Base-by-base conservation (phyloP, 2,888 invertebrate genomes). In the Orthosia gothica region DNA sequence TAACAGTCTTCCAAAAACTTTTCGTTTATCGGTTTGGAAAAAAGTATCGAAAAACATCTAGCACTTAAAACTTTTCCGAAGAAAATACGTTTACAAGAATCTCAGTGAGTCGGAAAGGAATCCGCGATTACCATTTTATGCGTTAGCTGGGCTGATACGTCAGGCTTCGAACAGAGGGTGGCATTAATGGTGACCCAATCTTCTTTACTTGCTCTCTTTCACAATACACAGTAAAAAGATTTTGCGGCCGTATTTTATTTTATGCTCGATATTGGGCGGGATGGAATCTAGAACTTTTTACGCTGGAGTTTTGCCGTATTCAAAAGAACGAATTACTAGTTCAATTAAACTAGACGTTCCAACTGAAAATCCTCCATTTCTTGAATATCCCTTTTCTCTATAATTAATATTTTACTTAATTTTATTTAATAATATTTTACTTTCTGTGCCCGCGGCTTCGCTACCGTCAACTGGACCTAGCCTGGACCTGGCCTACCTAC, bases 51-150 rank as follows among this genome's bases (percentile, higher is more conserved):
- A 75, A 76, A 83, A 83, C 64, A 75, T 80, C 20, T 64, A 74
- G 59, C 59, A 75, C 76, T 87, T 83, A 84, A 84, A 87, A 86
- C 76, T 80, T 81, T 76, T 80, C 74, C 67, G 57, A 74, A 76
- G 68, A 76, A 80, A 83, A 82, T 84, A 85, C 81, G 61, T 71
- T 76, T 71, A 74, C 65, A 83, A 83, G 81, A 84, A 82, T 83
- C 52, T 79, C 81, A 79, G 70, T 76, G 79, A 82, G 64, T 77
- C 70, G 75, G 84, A 81, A 83, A 85, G 74, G 86, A 85, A 87
- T 83, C 77, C 70, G 71, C 76, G 78, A 89, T 91, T 91, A 90
- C 90, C 90, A 92, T 92, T 91, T 89, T 87, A 88, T 90, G 85
- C 86, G 90, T 89, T 91, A 90, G 87, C 88, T 81, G 85, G 87